Evolutionary conservation across 2,797 vertebrate species (phyloP).

Genomic region (Corythornis leucogaster): DNA sequence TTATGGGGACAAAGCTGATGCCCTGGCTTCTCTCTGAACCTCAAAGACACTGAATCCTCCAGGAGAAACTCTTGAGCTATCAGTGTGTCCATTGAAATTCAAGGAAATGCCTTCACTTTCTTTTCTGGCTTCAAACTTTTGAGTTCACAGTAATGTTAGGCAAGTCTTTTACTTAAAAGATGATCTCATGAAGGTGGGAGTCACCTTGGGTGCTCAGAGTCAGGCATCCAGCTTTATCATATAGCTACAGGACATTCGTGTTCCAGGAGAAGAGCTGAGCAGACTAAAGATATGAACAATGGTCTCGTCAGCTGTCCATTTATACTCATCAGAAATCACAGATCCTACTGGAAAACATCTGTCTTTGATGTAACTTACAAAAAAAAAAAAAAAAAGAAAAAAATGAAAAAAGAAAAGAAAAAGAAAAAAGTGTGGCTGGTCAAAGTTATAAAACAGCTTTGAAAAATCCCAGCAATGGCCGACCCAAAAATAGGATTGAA

Average conservation of each 20-base stretch:
- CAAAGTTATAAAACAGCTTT: background rate
- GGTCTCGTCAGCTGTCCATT: background rate
- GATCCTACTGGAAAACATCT: background rate
- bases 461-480: background rate
- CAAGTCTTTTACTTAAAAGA: constrained; percentile 12
- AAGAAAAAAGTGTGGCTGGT: background rate
- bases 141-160: constrained; percentile 3
- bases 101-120: background rate
- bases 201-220: background rate
- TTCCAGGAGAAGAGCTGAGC: background rate
- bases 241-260: constrained; percentile 12
- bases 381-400: background rate
- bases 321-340: background rate
- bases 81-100: constrained; percentile 17
- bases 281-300: background rate
- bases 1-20: constrained; percentile 22
- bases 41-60: constrained; percentile 25
- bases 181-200: background rate
- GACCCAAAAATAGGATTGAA: background rate
- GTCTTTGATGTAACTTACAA: background rate
- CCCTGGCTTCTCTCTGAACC: background rate
- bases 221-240: background rate
- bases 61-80: constrained; percentile 8
- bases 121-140: background rate
- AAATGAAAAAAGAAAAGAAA: background rate